These are phyloP conservation scores for Laticauda colubrina DNA, from an alignment of 2,113 vertebrate genomes.

Conservation along the genomic window DNA sequence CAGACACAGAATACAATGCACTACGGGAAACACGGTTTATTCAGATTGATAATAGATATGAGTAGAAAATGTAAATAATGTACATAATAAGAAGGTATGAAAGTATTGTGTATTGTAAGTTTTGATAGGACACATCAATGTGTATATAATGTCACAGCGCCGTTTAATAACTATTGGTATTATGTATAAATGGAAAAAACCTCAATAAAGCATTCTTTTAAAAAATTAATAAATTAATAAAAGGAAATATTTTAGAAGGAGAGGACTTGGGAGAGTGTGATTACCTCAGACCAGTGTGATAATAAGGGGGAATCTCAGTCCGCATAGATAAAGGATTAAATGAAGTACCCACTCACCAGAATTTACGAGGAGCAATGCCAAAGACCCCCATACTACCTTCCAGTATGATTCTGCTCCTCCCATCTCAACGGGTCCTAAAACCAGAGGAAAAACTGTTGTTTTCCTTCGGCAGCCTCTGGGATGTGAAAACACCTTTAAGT, in stretches of 20 bases:
- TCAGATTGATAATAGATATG: no score
- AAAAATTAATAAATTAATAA: no score
- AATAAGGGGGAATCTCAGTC: neutral
- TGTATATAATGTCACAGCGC: no score
- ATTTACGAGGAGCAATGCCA: neutral
- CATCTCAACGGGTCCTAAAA: neutral
- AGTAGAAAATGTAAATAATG: no score
- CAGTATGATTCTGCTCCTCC: neutral
- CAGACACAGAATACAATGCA: no score
- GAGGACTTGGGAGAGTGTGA: neutral
- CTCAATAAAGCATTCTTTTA: no score
- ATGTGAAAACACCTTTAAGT: neutral
- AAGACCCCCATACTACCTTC: neutral
- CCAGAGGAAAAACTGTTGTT: neutral
- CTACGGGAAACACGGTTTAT: no score
- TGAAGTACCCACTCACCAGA: slow-evolving; percentile 10
- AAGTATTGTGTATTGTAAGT: no score
- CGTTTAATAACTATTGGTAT: no score
- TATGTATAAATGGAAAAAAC: no score
- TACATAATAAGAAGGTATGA: no score
- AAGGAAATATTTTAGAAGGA: neutral
- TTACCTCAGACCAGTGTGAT: neutral
- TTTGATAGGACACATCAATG: no score
- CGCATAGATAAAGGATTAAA: neutral
- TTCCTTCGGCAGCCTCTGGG: neutral